Conservation (phyloP, 2,797 vertebrate species). For the Rhodeus uyekii region DNA sequence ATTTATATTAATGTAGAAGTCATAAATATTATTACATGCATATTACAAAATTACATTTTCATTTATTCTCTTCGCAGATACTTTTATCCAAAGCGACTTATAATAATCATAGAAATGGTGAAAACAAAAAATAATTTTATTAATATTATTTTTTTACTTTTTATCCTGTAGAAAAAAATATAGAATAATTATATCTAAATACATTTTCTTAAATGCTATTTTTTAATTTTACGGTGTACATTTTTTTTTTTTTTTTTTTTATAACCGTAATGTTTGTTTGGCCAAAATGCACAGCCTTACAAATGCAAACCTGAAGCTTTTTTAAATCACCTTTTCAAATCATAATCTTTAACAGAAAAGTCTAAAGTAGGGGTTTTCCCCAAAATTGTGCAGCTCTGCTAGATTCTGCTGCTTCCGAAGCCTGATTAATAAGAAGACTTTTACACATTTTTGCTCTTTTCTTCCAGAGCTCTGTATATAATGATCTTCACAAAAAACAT, state of each 20-base stretch:
- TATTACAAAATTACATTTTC: neutral
- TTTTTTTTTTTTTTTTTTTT: no score
- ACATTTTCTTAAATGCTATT: neutral
- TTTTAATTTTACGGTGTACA: neutral
- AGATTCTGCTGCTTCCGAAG: neutral
- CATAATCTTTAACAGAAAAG: neutral
- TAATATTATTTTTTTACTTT: neutral
- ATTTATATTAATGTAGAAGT: neutral
- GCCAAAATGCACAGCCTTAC: neutral
- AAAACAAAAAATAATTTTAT: neutral
- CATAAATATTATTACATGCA: neutral
- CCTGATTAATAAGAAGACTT: neutral
- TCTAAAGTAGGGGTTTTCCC: neutral
- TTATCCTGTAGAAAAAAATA: no score
- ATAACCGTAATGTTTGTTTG: neutral
- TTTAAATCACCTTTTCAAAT: neutral
- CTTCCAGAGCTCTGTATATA: constrained; percentile 84
- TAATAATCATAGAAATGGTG: neutral
- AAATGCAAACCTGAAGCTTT: neutral
- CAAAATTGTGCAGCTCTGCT: neutral
- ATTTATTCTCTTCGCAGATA: neutral
- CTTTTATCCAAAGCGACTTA: neutral
- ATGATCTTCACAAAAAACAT: constrained; percentile 82
- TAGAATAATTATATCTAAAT: neutral
- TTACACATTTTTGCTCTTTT: constrained; percentile 41